Evolutionary conservation across 2,888 invertebrate genomes (phyloP).

Genomic region (Plutella xylostella): DNA sequence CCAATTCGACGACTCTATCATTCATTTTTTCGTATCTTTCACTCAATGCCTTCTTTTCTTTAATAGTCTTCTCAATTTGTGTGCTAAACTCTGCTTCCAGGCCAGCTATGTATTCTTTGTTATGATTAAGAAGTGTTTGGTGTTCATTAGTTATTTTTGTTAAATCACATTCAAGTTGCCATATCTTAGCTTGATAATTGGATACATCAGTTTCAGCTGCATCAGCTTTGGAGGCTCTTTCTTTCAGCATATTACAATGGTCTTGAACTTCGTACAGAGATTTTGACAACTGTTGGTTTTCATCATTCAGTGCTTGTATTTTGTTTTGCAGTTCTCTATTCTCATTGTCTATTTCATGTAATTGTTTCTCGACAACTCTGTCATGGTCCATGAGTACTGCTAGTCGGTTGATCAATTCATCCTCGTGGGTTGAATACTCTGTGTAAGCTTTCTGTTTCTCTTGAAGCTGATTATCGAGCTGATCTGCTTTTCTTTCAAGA

Average conservation of each 20-base stretch:
- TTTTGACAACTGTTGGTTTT: conserved; percentile 59
- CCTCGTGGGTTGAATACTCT: conserved; percentile 73
- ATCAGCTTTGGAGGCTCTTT: conserved; percentile 44
- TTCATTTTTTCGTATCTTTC: conserved; percentile 60
- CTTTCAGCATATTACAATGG: conserved; percentile 39
- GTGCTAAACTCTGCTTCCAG: conserved; percentile 56
- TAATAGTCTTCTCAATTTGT: conserved; percentile 55
- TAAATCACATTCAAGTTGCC: conserved; percentile 51
- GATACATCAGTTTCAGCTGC: conserved; percentile 34
- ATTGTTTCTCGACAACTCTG: conserved; percentile 71
- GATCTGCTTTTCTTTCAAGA: conserved; percentile 71
- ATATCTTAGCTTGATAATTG: conserved; percentile 43
- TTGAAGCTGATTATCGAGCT: conserved; percentile 71
- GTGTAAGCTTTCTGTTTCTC: conserved; percentile 69
- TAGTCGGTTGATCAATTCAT: conserved; percentile 72
- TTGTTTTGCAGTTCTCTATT: conserved; percentile 67
- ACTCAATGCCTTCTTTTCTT: conserved; percentile 56
- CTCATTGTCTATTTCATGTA: conserved; percentile 70
- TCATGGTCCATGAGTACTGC: conserved; percentile 73
- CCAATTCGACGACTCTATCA: conserved; percentile 52
- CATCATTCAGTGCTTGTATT: conserved; percentile 59
- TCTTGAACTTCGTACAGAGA: conserved; percentile 52
- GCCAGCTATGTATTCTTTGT: conserved; percentile 52
- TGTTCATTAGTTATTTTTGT: conserved; percentile 43
- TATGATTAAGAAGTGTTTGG: conserved; percentile 47